These are phyloP conservation scores for Coelinius sp. DNA, from an alignment of 2,888 invertebrate genomes.

Conservation along the genomic window DNA sequence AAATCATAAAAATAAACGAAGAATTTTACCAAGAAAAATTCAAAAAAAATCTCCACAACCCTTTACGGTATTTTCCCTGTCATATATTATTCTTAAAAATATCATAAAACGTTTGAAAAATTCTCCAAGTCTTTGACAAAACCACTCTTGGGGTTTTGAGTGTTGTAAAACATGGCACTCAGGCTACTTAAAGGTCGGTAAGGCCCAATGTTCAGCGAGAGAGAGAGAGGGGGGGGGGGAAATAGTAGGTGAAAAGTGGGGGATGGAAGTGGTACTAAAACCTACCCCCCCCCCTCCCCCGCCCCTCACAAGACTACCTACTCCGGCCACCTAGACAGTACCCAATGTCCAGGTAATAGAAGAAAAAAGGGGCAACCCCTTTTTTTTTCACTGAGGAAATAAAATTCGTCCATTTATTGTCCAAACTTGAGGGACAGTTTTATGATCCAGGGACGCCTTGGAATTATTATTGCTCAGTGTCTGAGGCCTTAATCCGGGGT, in stretches of 20 bases:
- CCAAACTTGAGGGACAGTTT: not conserved
- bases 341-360: constrained; percentile 6
- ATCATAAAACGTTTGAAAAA: constrained; percentile 1
- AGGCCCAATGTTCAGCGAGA: not conserved
- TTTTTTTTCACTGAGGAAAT: constrained; percentile 1
- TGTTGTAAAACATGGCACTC: constrained; percentile 21
- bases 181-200: not conserved
- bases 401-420: constrained; percentile 13
- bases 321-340: not conserved
- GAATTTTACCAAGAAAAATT: not conserved
- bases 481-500: constrained; percentile 17
- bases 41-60: not conserved
- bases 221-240: too few species aligned
- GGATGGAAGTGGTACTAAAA: not conserved
- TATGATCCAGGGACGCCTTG: constrained; percentile 2
- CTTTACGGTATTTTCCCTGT: not conserved
- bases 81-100: not conserved
- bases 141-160: constrained; percentile 15
- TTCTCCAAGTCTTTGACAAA: constrained; percentile 15
- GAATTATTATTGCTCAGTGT: constrained; percentile 10
- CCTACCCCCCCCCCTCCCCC: too few species aligned
- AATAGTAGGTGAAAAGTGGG: too few species aligned
- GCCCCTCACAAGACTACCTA: not conserved
- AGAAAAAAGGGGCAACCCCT: constrained; percentile 18
- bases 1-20: too few species aligned